Evolutionary conservation across 2,113 vertebrate species (phyloP), one percentile per base, ranked within the genome.

Genomic region (Ctenodactylus gundi): DNA sequence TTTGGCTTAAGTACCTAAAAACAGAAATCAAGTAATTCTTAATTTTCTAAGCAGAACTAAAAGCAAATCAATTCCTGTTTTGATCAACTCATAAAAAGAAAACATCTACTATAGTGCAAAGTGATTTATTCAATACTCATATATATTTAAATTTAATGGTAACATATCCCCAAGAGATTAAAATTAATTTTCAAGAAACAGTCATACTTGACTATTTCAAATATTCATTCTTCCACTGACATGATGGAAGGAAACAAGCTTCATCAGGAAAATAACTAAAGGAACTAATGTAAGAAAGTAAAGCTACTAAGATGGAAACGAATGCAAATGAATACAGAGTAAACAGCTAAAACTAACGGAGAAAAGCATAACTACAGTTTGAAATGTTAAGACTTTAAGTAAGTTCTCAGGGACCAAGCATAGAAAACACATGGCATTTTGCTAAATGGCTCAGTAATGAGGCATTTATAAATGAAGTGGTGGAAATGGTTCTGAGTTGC

Each of bases 161-260:
- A 93, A 73, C 31, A 75, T 51, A 72, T 14, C 31, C 41, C 44
- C 18, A 34, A 91, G 46, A 85, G 21, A 58, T 34, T 72, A 94
- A 72, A 92, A 88, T 13, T 60, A 2, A 70, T 65, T 76, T 96
- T 94, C 21, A 94, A 94, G 34, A 88, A 92, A 41, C 64, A 86
- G 14, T 90, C 5, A 57, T 36, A 85, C 21, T 72, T 90, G 25
- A 90, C 12, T 49, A 72, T 41, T 84, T 84, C 25, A 93, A 95
- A 84, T 68, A 90, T 10, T 70, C 18, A 80, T 70, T 80, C 27
- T 90, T 81, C 5, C 62, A 86, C 18, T 51, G 62, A 87, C 18
- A 83, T 44, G 44, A 76, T 90, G 68, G 13, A 92, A 92, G 41
- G 44, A 94, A 96, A 82, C 78, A 68, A 13, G 34, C 41, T 95